phyloP scores from a whole-genome alignment of 2,888 invertebrate species.

The Priocnemis perturbator region DNA sequence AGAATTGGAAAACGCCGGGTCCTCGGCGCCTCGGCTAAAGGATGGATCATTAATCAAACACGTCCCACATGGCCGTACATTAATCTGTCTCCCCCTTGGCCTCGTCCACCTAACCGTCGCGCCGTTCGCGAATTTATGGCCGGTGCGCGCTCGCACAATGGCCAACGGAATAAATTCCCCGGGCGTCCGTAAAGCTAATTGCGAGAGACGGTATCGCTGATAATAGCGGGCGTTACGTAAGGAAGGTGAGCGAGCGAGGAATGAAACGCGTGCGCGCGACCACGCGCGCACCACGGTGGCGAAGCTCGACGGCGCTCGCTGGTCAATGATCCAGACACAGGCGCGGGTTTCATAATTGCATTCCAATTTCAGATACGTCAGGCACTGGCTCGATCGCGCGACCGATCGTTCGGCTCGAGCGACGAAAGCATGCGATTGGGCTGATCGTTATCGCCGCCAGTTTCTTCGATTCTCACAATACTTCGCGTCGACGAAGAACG shows the following conservation, averaged over 20 bases:
- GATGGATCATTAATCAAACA: not conserved
- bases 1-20: conserved; percentile 29
- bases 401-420: conserved; percentile 10
- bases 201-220: conserved; percentile 49
- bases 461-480: too few relatives aligned
- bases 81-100: conserved; percentile 27
- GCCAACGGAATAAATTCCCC: not conserved
- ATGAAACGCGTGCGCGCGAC: too few relatives aligned
- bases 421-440: not conserved
- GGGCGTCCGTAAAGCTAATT: conserved; percentile 36
- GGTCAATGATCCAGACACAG: conserved; percentile 60
- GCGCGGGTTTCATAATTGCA: conserved; percentile 58
- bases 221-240: conserved; percentile 55
- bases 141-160: conserved; percentile 1
- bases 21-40: conserved; percentile 21
- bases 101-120: conserved; percentile 16
- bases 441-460: not conserved
- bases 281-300: too few relatives aligned
- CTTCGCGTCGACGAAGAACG: too few relatives aligned
- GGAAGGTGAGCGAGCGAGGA: conserved; percentile 27
- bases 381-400: conserved; percentile 7
- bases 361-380: conserved; percentile 49
- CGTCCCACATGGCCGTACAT: conserved; percentile 24
- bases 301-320: conserved; percentile 24
- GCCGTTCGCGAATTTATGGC: conserved; percentile 46